Evolutionary conservation across 2,888 invertebrate species (phyloP), one percentile per base, ranked within the genome.

Genomic region (Cheilosia variabilis): DNA sequence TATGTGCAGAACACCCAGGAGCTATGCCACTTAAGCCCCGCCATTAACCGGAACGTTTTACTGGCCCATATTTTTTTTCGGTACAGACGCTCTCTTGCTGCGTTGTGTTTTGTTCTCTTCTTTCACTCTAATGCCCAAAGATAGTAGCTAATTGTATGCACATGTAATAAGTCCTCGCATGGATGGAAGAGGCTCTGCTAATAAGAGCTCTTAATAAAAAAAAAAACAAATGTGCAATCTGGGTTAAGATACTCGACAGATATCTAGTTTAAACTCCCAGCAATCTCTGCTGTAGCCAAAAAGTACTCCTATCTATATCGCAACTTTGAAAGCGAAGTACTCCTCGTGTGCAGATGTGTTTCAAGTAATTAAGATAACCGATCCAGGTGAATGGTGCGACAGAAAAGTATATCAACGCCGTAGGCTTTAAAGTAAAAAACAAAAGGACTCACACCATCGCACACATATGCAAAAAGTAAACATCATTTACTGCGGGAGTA

Each of bases 311-410:
- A 80, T 80, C 66, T 62, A 57, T 68, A 80, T 80, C 27, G 63
- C 6, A 66, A 73, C 62, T 68, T 75, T 75, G 55, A 63, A 80
- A 73, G 68, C 37, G 68, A 47, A 34, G 50, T 58, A 41, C 43
- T 55, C 55, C 22, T 5, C 27, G 69, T 52, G 50, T 53, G 34
- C 41, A 66, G 65, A 41, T 45, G 27, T 13, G 52, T 53, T 68
- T 52, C 65, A 62, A 66, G 60, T 83, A 83, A 83, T 83, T 83
- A 78, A 83, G 82, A 83, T 83, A 83, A 83, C 78, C 62, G 82
- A 83, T 72, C 19, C 78, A 78, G 77, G 66, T 68, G 53, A 41
- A 62, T 43, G 52, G 13, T 43, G 9, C 27, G 27, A 45, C 24
- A 17, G 27, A 15, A 41, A 43, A 7, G 17, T 24, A 43, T 69